Evolutionary conservation across 2,113 vertebrate genomes (phyloP), one percentile per base, ranked within the genome.

Genomic region (Platycercus adscitus): DNA sequence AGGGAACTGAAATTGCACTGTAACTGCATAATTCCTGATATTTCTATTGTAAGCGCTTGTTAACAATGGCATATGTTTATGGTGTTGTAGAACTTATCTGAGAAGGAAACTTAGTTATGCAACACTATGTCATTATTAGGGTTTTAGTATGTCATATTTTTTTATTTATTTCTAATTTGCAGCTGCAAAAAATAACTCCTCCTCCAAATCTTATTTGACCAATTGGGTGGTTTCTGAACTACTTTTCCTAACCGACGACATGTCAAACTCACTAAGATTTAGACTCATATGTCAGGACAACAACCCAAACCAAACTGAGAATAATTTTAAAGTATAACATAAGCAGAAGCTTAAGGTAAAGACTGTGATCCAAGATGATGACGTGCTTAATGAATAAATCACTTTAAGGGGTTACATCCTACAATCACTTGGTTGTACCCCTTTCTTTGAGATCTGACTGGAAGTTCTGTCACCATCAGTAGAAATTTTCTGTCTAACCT

Each of bases 51-150:
- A 88, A 84, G 49, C 66, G 63, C 12, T 58, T 81, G 15, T 60
- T 81, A 50, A 25, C 50, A 81, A 39, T 82, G 37, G n/a, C 10
- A 7, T 55, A 49, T 63, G 16, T 86, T 90, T 78, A 44, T 83
- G 72, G 55, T 94, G 7, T 28, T 95, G 52, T 91, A 92, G 92
- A 94, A 94, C 47, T 72, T 81, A 25, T 10, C 39, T 85, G 68
- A 93, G 63, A 89, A 77, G 55, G 39, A 91, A 70, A 65, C 50
- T 81, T 79, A 81, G 60, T 88, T 94, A 85, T 77, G 25, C n/a
- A 69, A 63, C 33, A 52, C 41, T 93, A 50, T 69, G 86, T 85
- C 25, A 72, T 50, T 94, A 63, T 89, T 87, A 90, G 26, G 58
- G n/a, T 72, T 94, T 95, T 56, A 89, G 35, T 35, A 43, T 66